Conservation (phyloP, 2,113 vertebrate genomes). For the Procavia capensis region DNA sequence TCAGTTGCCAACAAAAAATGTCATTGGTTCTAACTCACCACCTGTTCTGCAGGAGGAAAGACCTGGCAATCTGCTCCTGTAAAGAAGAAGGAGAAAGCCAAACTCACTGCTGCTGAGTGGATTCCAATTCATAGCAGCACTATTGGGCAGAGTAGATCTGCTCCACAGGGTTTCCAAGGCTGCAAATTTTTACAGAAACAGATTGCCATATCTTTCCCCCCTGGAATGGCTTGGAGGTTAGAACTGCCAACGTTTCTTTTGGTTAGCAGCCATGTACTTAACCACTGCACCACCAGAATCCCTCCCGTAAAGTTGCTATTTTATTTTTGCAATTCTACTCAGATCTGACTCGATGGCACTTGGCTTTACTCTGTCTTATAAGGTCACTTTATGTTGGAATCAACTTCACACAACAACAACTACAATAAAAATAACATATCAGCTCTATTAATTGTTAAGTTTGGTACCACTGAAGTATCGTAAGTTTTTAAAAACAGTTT, state of each 20-base stretch:
- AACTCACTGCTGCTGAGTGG: too few species aligned
- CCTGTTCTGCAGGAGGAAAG: background rate
- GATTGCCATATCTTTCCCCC: too few species aligned
- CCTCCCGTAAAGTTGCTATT: too few species aligned
- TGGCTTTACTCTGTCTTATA: background rate
- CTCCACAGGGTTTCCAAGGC: too few species aligned
- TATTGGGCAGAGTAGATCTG: too few species aligned
- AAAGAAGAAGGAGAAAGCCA: background rate
- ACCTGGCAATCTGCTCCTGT: background rate
- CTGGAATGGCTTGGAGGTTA: too few species aligned
- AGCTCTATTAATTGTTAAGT: background rate
- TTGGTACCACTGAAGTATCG: background rate
- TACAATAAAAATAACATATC: background rate
- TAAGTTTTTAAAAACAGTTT: conserved; percentile 14
- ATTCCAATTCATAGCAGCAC: too few species aligned
- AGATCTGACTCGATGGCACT: too few species aligned
- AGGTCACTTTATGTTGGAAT: background rate
- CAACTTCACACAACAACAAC: background rate
- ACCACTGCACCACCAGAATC: too few species aligned
- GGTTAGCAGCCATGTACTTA: too few species aligned
- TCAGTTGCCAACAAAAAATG: background rate
- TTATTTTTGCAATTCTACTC: background rate
- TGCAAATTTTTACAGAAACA: too few species aligned
- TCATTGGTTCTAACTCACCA: background rate
- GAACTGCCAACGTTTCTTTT: too few species aligned